Evolutionary conservation across 2,888 invertebrate genomes (phyloP), one percentile per base, ranked within the genome.

Genomic region (Harpalus rubripes): DNA sequence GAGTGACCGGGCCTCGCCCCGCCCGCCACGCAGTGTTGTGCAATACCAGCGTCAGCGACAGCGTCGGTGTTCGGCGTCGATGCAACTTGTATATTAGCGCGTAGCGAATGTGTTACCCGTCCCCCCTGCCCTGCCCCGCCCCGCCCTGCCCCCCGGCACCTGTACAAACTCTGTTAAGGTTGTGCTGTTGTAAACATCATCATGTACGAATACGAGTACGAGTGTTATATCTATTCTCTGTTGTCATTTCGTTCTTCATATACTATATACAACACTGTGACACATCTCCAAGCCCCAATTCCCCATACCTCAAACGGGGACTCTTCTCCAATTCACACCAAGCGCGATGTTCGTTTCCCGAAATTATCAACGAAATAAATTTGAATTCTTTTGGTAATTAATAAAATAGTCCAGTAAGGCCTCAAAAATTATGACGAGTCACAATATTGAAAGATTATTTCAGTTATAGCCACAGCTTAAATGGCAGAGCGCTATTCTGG

Each of bases 91-190:
- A 80, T 80, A 90, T 90, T 90, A 90, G 91, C 90, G 90, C 89
- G 90, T 91, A 91, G 88, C 89, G 89, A 90, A 93, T 93, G 92
- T 89, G 90, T 94, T 94, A 93, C 92, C 93, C 91, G 90, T 89
- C 91, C 92, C 92, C 32, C 81, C 32, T 12, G 10, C 41, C 61
- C 32, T 32, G 52, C 65, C 63, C 39, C 22, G 61, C 41, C 81
- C 18, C 68, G 87, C 86, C 87, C 87, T 86, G 87, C 87, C 85
- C 86, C 86, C 85, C 87, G 87, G 87, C 84, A 85, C 79, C 81
- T 82, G 84, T 85, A 86, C 82, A 84, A 90, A 90, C 89, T 32
- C 32, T 90, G 90, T 90, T 90, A 91, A 91, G 91, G 91, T 92
- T 92, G 91, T 92, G 91, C 91, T 91, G 91, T 91, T 91, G 91